Conservation (phyloP, 2,888 invertebrate species). For the Drosophila crucigera region DNA sequence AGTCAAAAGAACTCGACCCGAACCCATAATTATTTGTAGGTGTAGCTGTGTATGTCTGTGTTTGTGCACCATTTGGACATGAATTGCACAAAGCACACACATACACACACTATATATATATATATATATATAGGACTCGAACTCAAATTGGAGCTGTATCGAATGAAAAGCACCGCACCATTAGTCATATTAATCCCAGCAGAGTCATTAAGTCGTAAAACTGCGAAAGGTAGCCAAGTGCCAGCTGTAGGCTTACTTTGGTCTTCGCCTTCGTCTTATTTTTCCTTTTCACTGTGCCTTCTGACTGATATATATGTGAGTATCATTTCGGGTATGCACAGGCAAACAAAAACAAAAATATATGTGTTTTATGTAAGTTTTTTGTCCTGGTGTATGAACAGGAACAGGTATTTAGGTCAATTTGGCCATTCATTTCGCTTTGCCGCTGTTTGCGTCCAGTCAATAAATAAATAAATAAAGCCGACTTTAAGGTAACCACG, state of each 20-base stretch:
- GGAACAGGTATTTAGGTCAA: conserved; percentile 49
- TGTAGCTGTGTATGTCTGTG: conserved; percentile 25
- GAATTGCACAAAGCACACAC: conserved; percentile 71
- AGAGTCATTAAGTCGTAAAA: conserved; percentile 81
- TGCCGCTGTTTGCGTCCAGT: conserved; percentile 36
- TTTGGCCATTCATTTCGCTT: conserved; percentile 10
- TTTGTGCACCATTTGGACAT: conserved; percentile 56
- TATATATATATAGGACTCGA: conserved; percentile 7
- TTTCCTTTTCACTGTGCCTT: conserved; percentile 14
- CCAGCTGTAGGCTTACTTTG: conserved; percentile 28
- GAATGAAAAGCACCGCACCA: conserved; percentile 71
- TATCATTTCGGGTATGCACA: conserved; percentile 50
- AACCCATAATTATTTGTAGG: conserved; percentile 66
- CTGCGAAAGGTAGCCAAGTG: conserved; percentile 61
- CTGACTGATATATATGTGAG: conserved; percentile 50
- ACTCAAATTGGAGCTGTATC: conserved; percentile 45
- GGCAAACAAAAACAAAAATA: conserved; percentile 7
- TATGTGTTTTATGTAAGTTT: neutral
- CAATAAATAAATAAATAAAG: conserved; percentile 42
- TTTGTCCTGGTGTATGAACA: conserved; percentile 6
- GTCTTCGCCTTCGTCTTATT: neutral
- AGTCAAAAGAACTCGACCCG: conserved; percentile 41
- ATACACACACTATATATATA: neutral
- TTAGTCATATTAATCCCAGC: conserved; percentile 81
- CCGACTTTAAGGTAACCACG: conserved; percentile 44